Evolutionary conservation across 2,113 vertebrate genomes (phyloP), one percentile per base, ranked within the genome.

Genomic region (Corythoichthys intestinalis): DNA sequence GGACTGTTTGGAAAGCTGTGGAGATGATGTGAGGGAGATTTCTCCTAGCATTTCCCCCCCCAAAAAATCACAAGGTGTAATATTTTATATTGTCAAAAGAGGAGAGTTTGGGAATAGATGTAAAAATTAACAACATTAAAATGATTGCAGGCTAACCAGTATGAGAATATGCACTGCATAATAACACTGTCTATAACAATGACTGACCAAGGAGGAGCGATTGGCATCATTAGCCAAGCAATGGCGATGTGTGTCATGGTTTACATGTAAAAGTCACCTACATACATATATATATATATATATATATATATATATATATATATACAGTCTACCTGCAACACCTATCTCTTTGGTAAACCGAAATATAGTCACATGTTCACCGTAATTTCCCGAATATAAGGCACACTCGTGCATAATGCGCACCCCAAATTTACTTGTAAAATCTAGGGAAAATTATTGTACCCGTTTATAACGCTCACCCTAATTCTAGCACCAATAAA

Each of bases 1-100:
- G 78, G 82, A 71, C 84, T 76, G 78, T 74, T 85, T 81, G 84
- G 84, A 85, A 78, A 78, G 82, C 75, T 73, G 35, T 75, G 83
- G 79, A 75, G 5, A 12, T 74, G 82, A 84, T 41, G 68, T 15
- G 67, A 68, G 67, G 71, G 77, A 81, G 11, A 11, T 57, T 84
- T 88, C 83, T 84, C 81, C 76, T 72, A 76, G 63, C 80, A 75
- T 86, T 87, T 82, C 87, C 82, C 85, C 83, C 87, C 20, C 20
- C 20, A 28, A 28, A 88, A 88, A 89, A 90, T 84, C 78, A 83
- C 53, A 56, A 28, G n/a, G 53, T 56, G 53, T 1, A 6, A 10
- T 34, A 12, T 54, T 20, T 28, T 8, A 28, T 20, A 7, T 11
- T 34, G 28, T 1, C 2, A 54, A 54, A 54, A 34, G 3, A 12